These are phyloP conservation scores for Lepus americanus DNA, from an alignment of 2,113 vertebrate genomes.

Conservation along the genomic window DNA sequence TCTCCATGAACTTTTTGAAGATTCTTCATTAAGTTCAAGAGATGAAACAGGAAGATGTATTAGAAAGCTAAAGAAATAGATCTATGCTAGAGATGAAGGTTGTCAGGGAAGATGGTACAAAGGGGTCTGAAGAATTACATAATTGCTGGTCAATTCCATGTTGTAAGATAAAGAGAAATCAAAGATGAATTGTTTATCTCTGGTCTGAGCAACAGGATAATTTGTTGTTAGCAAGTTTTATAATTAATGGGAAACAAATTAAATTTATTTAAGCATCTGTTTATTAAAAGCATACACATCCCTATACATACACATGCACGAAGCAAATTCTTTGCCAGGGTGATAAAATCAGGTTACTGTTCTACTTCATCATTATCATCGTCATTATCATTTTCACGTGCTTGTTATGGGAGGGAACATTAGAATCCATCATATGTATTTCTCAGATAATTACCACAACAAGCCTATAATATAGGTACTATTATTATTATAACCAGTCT, in stretches of 20 bases:
- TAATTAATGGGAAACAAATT: slow-evolving; percentile 7
- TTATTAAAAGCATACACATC: background rate
- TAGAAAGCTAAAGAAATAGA: background rate
- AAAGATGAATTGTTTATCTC: background rate
- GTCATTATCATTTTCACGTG: background rate
- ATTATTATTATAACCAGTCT: background rate
- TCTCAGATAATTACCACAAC: slow-evolving; percentile 6
- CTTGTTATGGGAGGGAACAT: background rate
- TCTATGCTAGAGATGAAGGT: background rate
- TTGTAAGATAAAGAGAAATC: background rate
- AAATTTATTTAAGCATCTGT: slow-evolving; percentile 37
- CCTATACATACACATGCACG: background rate
- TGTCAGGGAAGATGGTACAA: background rate
- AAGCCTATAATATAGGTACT: background rate
- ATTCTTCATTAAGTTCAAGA: background rate
- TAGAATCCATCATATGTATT: background rate
- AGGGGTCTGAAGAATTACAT: background rate
- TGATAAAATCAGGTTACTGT: background rate
- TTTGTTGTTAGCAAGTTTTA: background rate
- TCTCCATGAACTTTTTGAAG: too few species aligned
- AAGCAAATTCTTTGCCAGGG: background rate
- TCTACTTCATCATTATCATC: background rate
- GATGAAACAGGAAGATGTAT: background rate
- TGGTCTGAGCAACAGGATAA: slow-evolving; percentile 17
- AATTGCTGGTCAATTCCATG: background rate